Evolutionary conservation across 2,888 invertebrate genomes (phyloP).

Genomic region (Ochropacha duplaris): DNA sequence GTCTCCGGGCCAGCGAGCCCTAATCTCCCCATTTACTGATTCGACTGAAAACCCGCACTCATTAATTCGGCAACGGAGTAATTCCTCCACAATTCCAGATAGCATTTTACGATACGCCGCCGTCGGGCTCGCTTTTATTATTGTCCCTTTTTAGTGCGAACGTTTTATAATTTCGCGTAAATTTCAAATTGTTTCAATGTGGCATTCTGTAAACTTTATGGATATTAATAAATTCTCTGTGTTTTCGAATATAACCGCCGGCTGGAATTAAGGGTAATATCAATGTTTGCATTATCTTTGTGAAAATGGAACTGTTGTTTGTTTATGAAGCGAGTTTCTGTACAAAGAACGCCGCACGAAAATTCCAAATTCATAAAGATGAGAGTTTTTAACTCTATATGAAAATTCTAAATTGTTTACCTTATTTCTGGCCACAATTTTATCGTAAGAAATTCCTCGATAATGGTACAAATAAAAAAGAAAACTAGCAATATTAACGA

Average conservation of each 20-base stretch:
- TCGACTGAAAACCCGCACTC: conserved; percentile 20
- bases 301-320: no score
- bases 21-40: conserved; percentile 9
- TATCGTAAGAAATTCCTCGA: no score
- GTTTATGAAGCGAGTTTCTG: background rate
- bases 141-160: conserved; percentile 11
- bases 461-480: no score
- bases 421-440: no score
- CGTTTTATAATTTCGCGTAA: conserved; percentile 22
- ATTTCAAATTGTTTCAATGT: conserved; percentile 16
- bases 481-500: background rate
- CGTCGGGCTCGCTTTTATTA: conserved; percentile 6
- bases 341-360: no score
- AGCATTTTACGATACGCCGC: conserved; percentile 31
- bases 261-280: background rate
- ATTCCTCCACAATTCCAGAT: conserved; percentile 37
- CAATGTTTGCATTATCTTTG: background rate
- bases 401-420: no score
- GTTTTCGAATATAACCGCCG: background rate
- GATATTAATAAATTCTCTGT: background rate
- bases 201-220: background rate
- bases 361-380: no score
- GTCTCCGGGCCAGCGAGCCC: conserved; percentile 17
- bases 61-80: conserved; percentile 34
- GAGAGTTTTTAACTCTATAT: no score